Base-by-base conservation (phyloP, 2,797 vertebrate species). In the Helicolenus hilgendorfi region DNA sequence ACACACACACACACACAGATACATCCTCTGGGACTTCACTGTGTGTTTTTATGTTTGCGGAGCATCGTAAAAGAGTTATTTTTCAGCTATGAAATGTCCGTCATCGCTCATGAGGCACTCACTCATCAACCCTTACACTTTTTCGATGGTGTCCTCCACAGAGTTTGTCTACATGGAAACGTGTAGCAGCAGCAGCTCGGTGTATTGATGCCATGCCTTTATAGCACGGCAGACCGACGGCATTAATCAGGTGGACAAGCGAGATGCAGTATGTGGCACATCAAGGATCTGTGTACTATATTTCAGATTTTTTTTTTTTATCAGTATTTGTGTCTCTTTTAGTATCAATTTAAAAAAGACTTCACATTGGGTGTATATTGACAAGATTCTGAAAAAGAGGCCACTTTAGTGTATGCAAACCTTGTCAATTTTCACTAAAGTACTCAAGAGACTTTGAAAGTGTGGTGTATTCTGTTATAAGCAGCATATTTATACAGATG, bases 111-210 rank as follows among this genome's bases (percentile, higher is more conserved):
- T 59, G n/a, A 71, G 24, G 4, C 7, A 11, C 62, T 73, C 26
- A 10, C 2, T 78, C 18, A 49, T 78, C 22, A 41, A 27, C 38
- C 29, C 36, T 84, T 36, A 93, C 79, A 72, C 24, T 41, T n/a
- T 77, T 74, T 64, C 49, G 3, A 4, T 71, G 55, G 9, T 92
- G 20, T 93, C 65, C 20, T 84, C 68, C 67, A 72, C 84, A 95
- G 93, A 91, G 14, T 62, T 72, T 11, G 15, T 64, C 59, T 96
- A 96, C 87, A 93, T 96, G 94, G 94, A 96, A 62, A 90, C 90
- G 67, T 94, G 45, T n/a, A 67, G 29, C 58, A 31, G 71, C 74
- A 33, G 71, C 75, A 35, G 63, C 64, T 88, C 74, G 1, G 63
- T 67, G 10, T 76, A 2, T 3, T 81, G 81, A 93, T 11, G 41